Percentiles rank a stretch among this genome's conserved stretches.
phyloP scores from a whole-genome alignment of 2,113 vertebrate genomes.

The Potamarius usumacintae region DNA sequence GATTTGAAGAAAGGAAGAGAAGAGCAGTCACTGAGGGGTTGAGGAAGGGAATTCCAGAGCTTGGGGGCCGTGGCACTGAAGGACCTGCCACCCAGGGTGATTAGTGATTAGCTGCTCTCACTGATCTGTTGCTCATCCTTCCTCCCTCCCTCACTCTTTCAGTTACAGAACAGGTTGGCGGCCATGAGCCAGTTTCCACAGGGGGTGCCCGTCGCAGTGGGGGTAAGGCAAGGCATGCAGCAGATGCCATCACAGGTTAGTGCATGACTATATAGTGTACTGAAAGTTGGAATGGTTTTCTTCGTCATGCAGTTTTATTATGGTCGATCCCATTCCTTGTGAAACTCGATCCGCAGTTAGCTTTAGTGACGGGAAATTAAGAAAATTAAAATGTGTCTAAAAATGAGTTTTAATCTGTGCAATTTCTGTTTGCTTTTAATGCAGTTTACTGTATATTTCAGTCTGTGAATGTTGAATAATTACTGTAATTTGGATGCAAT shows the following conservation, averaged over 20 bases:
- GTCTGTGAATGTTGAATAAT: not conserved
- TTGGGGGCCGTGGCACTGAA: no score
- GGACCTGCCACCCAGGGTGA: no score
- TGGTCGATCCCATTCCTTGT: no score
- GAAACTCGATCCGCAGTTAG: no score
- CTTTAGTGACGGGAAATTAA: no score
- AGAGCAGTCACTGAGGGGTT: no score
- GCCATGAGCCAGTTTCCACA: slow-evolving; percentile 83
- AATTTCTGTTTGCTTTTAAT: not conserved
- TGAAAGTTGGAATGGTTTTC: not conserved
- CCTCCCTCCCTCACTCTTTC: slow-evolving; percentile 55
- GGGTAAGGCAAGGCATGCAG: slow-evolving; percentile 81
- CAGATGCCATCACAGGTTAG: slow-evolving; percentile 80
- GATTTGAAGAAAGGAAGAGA: no score
- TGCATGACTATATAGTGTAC: slow-evolving; percentile 50
- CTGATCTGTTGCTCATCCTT: slow-evolving; percentile 25
- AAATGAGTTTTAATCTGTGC: not conserved
- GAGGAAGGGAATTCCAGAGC: no score
- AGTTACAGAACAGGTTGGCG: slow-evolving; percentile 85
- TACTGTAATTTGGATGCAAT: no score
- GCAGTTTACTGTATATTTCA: not conserved
- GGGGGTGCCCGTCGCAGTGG: slow-evolving; percentile 77
- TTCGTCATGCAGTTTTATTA: not conserved
- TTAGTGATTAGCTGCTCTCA: slow-evolving; percentile 15
- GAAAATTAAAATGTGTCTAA: no score